Percentiles rank a stretch among this genome's conserved stretches.
These are phyloP conservation scores for Corythoichthys intestinalis DNA, from an alignment of 2,113 vertebrate species.

Conservation along the genomic window DNA sequence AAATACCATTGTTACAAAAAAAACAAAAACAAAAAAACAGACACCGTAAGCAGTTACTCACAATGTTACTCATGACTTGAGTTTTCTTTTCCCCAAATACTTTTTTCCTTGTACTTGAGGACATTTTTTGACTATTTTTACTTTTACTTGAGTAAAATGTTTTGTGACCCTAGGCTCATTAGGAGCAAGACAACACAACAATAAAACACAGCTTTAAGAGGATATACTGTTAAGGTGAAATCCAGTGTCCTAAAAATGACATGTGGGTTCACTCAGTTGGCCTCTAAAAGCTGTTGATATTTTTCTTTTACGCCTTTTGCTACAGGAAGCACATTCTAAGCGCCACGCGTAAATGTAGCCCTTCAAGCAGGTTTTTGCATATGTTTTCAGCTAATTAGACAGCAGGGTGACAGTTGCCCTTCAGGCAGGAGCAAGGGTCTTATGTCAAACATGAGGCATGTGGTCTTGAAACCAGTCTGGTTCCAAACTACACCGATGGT, in stretches of 20 bases:
- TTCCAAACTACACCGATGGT: background rate
- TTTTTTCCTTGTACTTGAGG: too few relatives aligned
- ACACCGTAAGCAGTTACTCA: too few relatives aligned
- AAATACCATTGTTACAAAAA: too few relatives aligned
- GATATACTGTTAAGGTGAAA: constrained; percentile 11
- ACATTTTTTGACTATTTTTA: too few relatives aligned
- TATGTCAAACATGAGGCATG: constrained; percentile 2
- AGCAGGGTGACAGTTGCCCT: background rate
- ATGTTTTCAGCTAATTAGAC: constrained; percentile 18
- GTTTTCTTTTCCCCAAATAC: too few relatives aligned
- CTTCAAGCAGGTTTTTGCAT: background rate
- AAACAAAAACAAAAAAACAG: too few relatives aligned
- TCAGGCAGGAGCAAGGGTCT: constrained; percentile 23
- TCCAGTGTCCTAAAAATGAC: constrained; percentile 18
- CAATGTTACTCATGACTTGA: too few relatives aligned
- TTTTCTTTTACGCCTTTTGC: background rate
- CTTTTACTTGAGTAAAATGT: too few relatives aligned
- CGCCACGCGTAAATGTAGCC: background rate
- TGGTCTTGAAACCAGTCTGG: background rate
- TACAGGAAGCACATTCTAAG: background rate
- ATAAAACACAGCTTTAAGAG: background rate
- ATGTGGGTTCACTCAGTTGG: constrained; percentile 22
- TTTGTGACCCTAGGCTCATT: background rate
- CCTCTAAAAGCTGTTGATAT: background rate
- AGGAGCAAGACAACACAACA: background rate